phyloP scores from a whole-genome alignment of 2,888 invertebrate species.

The Periphyllus acericola region DNA sequence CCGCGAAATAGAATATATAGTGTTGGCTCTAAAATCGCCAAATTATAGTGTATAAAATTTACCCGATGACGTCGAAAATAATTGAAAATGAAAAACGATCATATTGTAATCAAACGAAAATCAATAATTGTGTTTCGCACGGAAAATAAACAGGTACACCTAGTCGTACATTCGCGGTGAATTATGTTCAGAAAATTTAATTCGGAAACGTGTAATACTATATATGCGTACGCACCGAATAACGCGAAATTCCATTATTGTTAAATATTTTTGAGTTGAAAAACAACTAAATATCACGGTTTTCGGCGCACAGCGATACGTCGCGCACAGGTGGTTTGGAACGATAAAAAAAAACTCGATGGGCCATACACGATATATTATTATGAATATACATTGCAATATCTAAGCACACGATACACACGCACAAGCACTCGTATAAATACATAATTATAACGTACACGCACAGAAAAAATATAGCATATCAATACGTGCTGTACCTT shows the following conservation, averaged over 20 bases:
- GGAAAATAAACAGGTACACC: too few species aligned
- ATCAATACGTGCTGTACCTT: neutral
- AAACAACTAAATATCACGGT: neutral
- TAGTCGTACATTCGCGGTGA: too few species aligned
- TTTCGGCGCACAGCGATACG: neutral
- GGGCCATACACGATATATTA: neutral
- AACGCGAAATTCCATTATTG: too few species aligned
- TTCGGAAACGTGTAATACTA: too few species aligned
- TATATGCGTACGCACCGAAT: neutral
- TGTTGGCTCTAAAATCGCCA: too few species aligned
- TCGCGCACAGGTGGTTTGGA: neutral
- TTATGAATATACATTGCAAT: neutral
- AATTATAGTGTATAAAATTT: too few species aligned
- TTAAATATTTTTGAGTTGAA: neutral
- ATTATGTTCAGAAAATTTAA: too few species aligned
- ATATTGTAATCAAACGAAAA: too few species aligned
- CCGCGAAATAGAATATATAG: too few species aligned
- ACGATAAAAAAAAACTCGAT: neutral
- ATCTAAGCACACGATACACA: neutral
- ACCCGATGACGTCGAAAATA: too few species aligned
- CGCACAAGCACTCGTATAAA: neutral
- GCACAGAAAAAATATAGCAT: neutral
- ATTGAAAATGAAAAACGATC: too few species aligned
- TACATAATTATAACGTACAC: neutral
- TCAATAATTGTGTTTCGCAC: too few species aligned